Percentiles rank a stretch among this genome's conserved stretches.
Conservation (phyloP, 2,888 invertebrate species). For the Brenthis daphne region DNA sequence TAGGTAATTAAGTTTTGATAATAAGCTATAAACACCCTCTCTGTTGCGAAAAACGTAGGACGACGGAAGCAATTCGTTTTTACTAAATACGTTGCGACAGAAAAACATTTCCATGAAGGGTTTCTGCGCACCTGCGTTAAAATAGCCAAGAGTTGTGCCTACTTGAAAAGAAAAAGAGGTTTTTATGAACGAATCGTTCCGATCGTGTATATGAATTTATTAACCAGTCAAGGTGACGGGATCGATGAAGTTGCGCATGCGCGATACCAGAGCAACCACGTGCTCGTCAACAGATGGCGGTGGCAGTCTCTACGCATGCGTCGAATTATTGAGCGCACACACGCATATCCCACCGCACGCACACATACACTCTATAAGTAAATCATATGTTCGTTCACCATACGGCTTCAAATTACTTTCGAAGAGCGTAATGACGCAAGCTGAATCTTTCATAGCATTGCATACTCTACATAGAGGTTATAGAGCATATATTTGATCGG, state of each 20-base stretch:
- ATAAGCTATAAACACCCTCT: too few relatives aligned
- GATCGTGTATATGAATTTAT: slow-evolving; percentile 71
- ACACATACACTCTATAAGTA: slow-evolving; percentile 49
- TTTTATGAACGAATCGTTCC: slow-evolving; percentile 49
- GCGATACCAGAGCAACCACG: slow-evolving; percentile 56
- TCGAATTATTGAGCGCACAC: slow-evolving; percentile 70
- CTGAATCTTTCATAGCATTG: slow-evolving; percentile 42
- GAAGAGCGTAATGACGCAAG: slow-evolving; percentile 71
- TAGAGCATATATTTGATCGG: slow-evolving; percentile 46
- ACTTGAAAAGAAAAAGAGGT: slow-evolving; percentile 31
- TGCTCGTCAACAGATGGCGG: slow-evolving; percentile 78
- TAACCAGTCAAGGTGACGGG: slow-evolving; percentile 73
- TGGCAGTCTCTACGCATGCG: slow-evolving; percentile 68
- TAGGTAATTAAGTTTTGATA: too few relatives aligned
- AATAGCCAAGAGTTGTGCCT: slow-evolving; percentile 20
- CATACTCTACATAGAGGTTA: slow-evolving; percentile 33
- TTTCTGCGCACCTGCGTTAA: slow-evolving; percentile 28
- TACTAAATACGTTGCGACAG: background rate
- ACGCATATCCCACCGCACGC: slow-evolving; percentile 44
- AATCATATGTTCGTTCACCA: slow-evolving; percentile 77
- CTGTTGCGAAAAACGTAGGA: too few relatives aligned
- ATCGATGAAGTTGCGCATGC: slow-evolving; percentile 72
- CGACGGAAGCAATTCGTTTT: background rate
- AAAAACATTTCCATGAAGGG: slow-evolving; percentile 2
- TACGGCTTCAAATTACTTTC: slow-evolving; percentile 75